A percentile compares a stretch with the other conserved stretches of the same genome.
Evolutionary conservation across 2,113 vertebrate genomes (phyloP).

Genomic region (Mustelus asterias): DNA sequence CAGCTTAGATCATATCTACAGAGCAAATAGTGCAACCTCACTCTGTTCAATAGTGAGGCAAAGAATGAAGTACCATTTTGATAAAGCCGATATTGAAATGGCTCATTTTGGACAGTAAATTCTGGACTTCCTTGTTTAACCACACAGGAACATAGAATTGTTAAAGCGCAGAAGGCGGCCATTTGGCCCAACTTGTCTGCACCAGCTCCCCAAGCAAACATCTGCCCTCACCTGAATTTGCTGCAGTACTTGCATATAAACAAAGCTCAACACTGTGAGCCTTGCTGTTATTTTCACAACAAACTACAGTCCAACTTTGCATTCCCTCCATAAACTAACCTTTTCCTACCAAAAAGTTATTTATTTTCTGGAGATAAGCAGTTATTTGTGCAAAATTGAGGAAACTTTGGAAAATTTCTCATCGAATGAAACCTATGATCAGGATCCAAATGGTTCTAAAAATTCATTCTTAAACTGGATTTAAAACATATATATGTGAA

Average conservation of each 20-base stretch:
- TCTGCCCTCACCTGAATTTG: neutral
- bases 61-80: neutral
- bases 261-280: neutral
- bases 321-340: neutral
- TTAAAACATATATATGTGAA: neutral
- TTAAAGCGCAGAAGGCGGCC: too few relatives aligned
- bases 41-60: neutral
- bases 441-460: neutral
- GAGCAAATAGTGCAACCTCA: neutral
- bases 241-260: neutral
- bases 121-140: neutral
- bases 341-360: neutral
- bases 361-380: too few relatives aligned
- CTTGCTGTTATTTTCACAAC: neutral
- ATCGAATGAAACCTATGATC: neutral
- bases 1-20: neutral
- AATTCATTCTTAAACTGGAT: neutral
- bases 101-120: neutral
- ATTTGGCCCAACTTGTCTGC: too few relatives aligned
- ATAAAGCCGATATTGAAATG: neutral
- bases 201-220: neutral
- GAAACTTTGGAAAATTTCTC: neutral
- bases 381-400: neutral
- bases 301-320: neutral
- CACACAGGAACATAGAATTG: too few relatives aligned